These are phyloP conservation scores for Megalonaias nervosa DNA, from an alignment of 1,140 invertebrate genomes.

Conservation along the genomic window DNA sequence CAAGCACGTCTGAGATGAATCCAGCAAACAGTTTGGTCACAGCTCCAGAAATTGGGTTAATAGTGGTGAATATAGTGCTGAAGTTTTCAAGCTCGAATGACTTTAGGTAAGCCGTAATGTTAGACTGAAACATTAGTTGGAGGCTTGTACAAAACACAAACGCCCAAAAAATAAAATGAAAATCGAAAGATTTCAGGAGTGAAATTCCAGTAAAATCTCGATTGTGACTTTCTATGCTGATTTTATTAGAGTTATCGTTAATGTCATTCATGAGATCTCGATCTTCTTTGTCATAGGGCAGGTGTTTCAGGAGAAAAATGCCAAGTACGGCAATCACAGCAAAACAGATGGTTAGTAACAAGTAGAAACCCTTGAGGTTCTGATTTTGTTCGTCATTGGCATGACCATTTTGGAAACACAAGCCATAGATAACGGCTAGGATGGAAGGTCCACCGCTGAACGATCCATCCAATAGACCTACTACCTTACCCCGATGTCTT, in stretches of 20 bases:
- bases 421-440: constrained; percentile 6
- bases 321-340: constrained; percentile 1
- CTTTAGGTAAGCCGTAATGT: constrained; percentile 16
- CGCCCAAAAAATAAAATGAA: constrained; percentile 22
- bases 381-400: constrained; percentile 12
- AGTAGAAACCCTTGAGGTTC: constrained; percentile 12
- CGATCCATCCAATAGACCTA: constrained; percentile 11
- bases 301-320: neutral
- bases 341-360: neutral
- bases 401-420: constrained; percentile 16
- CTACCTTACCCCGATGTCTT: constrained; percentile 8
- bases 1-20: constrained; percentile 4
- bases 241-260: neutral
- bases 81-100: constrained; percentile 15
- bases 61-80: constrained; percentile 11
- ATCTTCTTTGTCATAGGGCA: neutral
- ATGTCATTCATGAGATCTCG: neutral
- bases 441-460: constrained; percentile 17
- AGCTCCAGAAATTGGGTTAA: neutral
- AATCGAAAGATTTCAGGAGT: constrained; percentile 9
- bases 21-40: constrained; percentile 6
- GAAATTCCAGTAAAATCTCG: neutral
- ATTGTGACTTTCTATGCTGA: neutral
- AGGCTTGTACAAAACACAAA: constrained; percentile 2
- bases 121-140: constrained; percentile 8